Evolutionary conservation across 92 coral and sea anemone species (phyloP), one percentile per base, ranked within the genome.

Genomic region (Isaurus tuberculatus): DNA sequence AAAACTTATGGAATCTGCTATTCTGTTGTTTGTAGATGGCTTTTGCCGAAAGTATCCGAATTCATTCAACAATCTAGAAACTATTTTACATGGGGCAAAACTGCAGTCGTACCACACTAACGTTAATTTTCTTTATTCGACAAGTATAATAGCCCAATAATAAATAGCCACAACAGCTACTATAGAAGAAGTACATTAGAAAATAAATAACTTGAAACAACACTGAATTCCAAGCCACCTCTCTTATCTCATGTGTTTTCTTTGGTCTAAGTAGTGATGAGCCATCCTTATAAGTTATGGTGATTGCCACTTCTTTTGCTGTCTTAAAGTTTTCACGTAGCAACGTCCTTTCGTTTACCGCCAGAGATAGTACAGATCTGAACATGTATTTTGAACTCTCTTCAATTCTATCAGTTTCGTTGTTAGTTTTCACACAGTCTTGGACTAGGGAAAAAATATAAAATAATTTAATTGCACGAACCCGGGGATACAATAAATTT

Each of bases 251-350:
- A 31, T 34, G 55, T 32, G 70, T 25, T 3, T 79, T 79, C 36
- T 28, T 83, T 4, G 93, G 89, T 57, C 98, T 81, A 51, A 95
- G 65, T 49, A 85, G 90, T 17, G 97, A 83, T 46, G 87, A 81
- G 5, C 91, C 97, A 79, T 91, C 92, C n/a, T 84, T 88, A 85
- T 72, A 91, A 19, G 75, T 51, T 51, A 95, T 34, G 43, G 92
- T 87, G 58, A 94, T 93, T 20, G 97, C 95, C 27, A 95, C 87
- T 67, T 93, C 94, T 57, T 90, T 87, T 22, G 97, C 97, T n/a
- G 83, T 64, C 67, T 83, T 37, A 20, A 95, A 88, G 72, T 84
- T 73, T 49, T 67, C 78, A 73, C 83, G 83, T 20, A 91, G 84
- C 22, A 25, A 30, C 37, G 31, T 70, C 70, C 95, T 79, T 68